Evolutionary conservation across 2,888 invertebrate genomes (phyloP), one percentile per base, ranked within the genome.

Genomic region (Drosophila maculinotata): DNA sequence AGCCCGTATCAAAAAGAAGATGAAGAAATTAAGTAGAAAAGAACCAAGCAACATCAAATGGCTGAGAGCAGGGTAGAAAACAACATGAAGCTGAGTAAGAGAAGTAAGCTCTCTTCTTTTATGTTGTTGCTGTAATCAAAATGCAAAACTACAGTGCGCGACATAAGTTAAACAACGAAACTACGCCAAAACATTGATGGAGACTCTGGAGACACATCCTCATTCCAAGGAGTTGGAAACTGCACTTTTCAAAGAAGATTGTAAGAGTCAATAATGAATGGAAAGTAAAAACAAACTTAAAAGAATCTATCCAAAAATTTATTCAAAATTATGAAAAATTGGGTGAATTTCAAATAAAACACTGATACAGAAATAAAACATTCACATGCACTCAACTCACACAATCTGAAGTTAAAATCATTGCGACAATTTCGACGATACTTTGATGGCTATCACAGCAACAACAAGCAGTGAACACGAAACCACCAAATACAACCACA

Each of bases 401-500:
- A 15, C 8, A 51, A 30, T 28, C 3, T 7, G 4, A 36, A 35
- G 42, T 12, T 38, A 7, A 62, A 42, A 36, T 14, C 31, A 14
- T 38, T 35, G 12, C 52, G 15, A 42, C 57, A 47, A 38, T 12
- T 42, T 33, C 59, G 33, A 44, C 30, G 23, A 44, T 49, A 59
- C 23, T 47, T 36, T 41, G 49, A 33, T 41, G 49, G 15, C 45
- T 6, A 30, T 20, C 12, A 30, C 45, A 17, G 10, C 2, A 10
- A 57, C 44, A 38, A 25, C 51, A 28, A 10, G 17, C 44, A 52
- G 36, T 45, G 47, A 76, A 49, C 73, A 71, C 20, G 53, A n/a
- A n/a, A n/a, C n/a, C n/a, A n/a, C n/a, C n/a, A n/a, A n/a, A n/a
- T 45, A 30, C 44, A 38, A 73, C 69, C 53, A 58, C 78, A 69